Percentiles rank a stretch among this genome's conserved stretches.
phyloP scores from a whole-genome alignment of 1,140 invertebrate genomes.

The Tetragonula clypearis region DNA sequence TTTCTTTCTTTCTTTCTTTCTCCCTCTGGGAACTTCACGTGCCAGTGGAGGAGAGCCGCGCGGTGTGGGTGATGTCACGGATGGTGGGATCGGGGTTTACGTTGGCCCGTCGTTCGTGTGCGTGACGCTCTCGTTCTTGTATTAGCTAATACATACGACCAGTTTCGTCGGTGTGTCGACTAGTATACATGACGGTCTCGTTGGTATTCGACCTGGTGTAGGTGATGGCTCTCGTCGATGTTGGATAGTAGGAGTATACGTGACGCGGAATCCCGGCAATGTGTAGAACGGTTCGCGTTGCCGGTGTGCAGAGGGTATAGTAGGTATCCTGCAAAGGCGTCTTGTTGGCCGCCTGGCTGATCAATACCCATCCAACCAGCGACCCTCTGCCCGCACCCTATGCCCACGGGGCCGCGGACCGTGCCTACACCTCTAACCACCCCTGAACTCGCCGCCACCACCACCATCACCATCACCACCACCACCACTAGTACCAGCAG shows the following conservation, averaged over 20 bases:
- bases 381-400: slow-evolving; percentile 63
- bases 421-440: slow-evolving; percentile 65
- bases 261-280: slow-evolving; percentile 38
- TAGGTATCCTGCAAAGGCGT: slow-evolving; percentile 73
- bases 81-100: slow-evolving; percentile 58
- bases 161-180: background rate
- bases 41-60: slow-evolving; percentile 20
- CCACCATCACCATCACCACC: slow-evolving; percentile 29
- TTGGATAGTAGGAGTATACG: slow-evolving; percentile 15
- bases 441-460: slow-evolving; percentile 58
- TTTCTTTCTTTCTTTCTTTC: background rate
- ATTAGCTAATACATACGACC: background rate
- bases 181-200: background rate
- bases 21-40: slow-evolving; percentile 36
- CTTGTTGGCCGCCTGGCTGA: slow-evolving; percentile 72
- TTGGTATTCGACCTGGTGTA: background rate
- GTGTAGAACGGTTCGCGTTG: slow-evolving; percentile 16
- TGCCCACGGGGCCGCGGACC: slow-evolving; percentile 65
- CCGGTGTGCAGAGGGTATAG: slow-evolving; percentile 45
- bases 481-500: slow-evolving; percentile 1
- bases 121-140: slow-evolving; percentile 26
- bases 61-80: slow-evolving; percentile 56
- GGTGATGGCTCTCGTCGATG: background rate
- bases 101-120: slow-evolving; percentile 39
- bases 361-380: slow-evolving; percentile 73